These are phyloP conservation scores for Limnephilus marmoratus DNA, from an alignment of 2,888 invertebrate genomes.

Conservation along the genomic window DNA sequence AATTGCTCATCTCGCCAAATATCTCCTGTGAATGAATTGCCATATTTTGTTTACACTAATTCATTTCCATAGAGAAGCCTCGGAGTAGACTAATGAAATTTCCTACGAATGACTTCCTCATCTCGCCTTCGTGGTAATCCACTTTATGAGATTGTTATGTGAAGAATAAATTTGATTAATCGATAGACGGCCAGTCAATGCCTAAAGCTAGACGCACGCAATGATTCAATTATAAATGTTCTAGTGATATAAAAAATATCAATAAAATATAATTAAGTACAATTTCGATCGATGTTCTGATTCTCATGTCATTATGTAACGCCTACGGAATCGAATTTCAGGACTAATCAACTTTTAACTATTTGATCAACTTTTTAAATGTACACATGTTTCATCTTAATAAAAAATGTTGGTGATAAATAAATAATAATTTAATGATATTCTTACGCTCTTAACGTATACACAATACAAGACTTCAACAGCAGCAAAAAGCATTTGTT, in stretches of 20 bases:
- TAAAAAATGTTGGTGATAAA: too few relatives aligned
- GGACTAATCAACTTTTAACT: conserved; percentile 21
- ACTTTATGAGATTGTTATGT: conserved; percentile 46
- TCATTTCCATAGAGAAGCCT: neutral
- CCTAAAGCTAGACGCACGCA: conserved; percentile 59
- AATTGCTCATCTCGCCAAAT: neutral
- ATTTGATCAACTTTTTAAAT: neutral
- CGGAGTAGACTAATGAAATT: neutral
- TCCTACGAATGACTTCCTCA: conserved; percentile 21
- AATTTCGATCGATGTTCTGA: conserved; percentile 48
- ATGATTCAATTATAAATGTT: conserved; percentile 59
- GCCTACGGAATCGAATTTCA: conserved; percentile 30
- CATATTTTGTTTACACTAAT: neutral
- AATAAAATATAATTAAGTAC: conserved; percentile 61
- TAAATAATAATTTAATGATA: too few relatives aligned
- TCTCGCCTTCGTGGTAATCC: conserved; percentile 26
- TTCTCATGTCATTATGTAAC: conserved; percentile 51
- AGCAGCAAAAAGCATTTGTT: too few relatives aligned
- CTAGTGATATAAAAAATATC: conserved; percentile 57
- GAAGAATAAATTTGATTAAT: conserved; percentile 50
- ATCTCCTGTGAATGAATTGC: neutral
- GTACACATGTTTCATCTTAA: too few relatives aligned
- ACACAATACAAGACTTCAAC: too few relatives aligned
- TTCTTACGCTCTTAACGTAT: too few relatives aligned
- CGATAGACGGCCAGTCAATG: conserved; percentile 32